These are phyloP conservation scores for Xestia sexstrigata DNA, from an alignment of 2,888 invertebrate genomes.

Conservation along the genomic window DNA sequence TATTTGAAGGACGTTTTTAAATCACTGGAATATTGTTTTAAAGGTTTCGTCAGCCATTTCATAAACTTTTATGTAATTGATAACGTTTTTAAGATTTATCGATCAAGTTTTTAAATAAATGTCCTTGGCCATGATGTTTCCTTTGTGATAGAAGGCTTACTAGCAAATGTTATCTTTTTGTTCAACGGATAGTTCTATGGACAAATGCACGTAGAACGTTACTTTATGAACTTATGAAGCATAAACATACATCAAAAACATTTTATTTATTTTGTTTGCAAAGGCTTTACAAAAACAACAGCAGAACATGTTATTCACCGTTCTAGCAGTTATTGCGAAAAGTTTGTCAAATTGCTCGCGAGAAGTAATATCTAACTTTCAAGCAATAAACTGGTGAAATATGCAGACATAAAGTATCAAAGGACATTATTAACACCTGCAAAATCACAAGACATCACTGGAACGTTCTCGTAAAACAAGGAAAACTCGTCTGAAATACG, in stretches of 20 bases:
- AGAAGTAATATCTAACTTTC: conserved; percentile 12
- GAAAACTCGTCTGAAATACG: conserved; percentile 34
- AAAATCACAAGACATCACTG: conserved; percentile 25
- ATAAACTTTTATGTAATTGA: neutral
- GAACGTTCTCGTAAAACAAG: conserved; percentile 32
- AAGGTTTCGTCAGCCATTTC: neutral
- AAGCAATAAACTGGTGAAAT: neutral
- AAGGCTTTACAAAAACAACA: neutral
- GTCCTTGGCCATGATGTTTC: neutral
- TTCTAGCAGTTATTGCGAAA: neutral
- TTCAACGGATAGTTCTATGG: neutral
- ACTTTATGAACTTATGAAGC: no score
- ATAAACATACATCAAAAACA: neutral
- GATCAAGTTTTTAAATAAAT: neutral
- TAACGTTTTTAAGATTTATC: neutral
- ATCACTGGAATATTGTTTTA: neutral
- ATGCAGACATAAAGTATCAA: conserved; percentile 6
- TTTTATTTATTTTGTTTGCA: neutral
- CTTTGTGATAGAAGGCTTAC: neutral
- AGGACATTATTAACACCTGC: conserved; percentile 17
- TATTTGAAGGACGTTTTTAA: neutral
- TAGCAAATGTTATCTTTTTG: neutral
- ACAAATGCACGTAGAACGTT: neutral
- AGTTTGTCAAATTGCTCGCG: neutral
- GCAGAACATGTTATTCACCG: neutral